These are phyloP conservation scores for Serrognathus titanus DNA, from an alignment of 2,888 invertebrate species.

Conservation along the genomic window DNA sequence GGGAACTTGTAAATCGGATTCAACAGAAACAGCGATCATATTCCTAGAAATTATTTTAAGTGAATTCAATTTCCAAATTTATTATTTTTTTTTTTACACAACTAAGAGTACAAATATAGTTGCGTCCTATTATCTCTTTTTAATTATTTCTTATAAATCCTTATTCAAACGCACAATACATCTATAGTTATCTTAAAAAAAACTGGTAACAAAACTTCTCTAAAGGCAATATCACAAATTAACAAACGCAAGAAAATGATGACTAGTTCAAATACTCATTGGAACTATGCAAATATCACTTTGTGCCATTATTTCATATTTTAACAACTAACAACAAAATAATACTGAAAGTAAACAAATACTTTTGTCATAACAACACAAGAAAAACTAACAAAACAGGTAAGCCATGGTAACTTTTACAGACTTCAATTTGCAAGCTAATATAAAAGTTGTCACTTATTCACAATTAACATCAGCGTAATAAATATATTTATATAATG, in stretches of 20 bases:
- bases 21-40: neutral
- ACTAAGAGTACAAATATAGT: conserved; percentile 3
- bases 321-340: neutral
- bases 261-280: neutral
- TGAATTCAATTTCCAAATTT: neutral
- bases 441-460: too few relatives aligned
- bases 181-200: neutral
- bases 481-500: too few relatives aligned
- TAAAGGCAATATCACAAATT: neutral
- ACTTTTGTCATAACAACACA: neutral
- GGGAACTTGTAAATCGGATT: neutral
- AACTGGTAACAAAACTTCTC: neutral
- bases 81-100: neutral
- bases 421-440: too few relatives aligned
- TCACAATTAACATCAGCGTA: too few relatives aligned
- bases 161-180: neutral
- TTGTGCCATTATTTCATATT: neutral
- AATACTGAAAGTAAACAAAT: neutral
- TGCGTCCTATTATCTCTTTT: neutral
- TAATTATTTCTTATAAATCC: neutral
- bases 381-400: neutral
- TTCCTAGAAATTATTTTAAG: neutral
- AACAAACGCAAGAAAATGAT: neutral
- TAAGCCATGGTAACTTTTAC: neutral
- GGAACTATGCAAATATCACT: conserved; percentile 1